Percentiles rank a stretch among this genome's conserved stretches.
phyloP scores from a whole-genome alignment of 2,888 invertebrate species.

The Acanthosepion esculentum region DNA sequence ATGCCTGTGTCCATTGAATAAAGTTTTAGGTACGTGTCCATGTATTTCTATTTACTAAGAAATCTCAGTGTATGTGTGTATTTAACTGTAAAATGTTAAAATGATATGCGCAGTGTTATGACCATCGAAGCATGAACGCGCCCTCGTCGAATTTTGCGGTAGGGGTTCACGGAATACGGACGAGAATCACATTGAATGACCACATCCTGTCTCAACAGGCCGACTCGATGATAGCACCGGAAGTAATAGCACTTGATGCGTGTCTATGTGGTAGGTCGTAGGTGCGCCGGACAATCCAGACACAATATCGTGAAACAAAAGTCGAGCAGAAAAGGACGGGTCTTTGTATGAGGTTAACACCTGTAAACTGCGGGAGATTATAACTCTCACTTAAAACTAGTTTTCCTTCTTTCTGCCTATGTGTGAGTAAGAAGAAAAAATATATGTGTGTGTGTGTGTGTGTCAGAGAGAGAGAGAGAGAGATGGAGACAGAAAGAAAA shows the following conservation, averaged over 20 bases:
- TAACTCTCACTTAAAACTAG: too few relatives aligned
- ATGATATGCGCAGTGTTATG: too few relatives aligned
- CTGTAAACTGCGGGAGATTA: background rate
- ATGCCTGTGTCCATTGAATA: too few relatives aligned
- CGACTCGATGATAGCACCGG: background rate
- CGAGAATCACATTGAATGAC: background rate
- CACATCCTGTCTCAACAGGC: background rate
- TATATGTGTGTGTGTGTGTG: too few relatives aligned
- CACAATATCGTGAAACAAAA: background rate
- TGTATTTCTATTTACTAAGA: too few relatives aligned
- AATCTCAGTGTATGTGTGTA: too few relatives aligned
- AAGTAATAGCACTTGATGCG: background rate
- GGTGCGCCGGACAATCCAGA: background rate
- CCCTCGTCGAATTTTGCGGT: background rate
- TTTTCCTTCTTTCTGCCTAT: too few relatives aligned
- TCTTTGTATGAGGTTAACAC: background rate
- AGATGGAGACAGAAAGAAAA: too few relatives aligned
- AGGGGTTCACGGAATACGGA: background rate
- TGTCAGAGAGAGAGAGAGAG: too few relatives aligned
- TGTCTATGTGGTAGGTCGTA: background rate
- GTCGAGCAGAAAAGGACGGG: background rate
- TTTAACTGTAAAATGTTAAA: too few relatives aligned
- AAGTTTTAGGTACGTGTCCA: too few relatives aligned
- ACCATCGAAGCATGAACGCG: background rate
- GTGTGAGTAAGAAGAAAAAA: too few relatives aligned